Base-by-base conservation (phyloP, 2,888 invertebrate species). In the Limnephilus rhombicus region DNA sequence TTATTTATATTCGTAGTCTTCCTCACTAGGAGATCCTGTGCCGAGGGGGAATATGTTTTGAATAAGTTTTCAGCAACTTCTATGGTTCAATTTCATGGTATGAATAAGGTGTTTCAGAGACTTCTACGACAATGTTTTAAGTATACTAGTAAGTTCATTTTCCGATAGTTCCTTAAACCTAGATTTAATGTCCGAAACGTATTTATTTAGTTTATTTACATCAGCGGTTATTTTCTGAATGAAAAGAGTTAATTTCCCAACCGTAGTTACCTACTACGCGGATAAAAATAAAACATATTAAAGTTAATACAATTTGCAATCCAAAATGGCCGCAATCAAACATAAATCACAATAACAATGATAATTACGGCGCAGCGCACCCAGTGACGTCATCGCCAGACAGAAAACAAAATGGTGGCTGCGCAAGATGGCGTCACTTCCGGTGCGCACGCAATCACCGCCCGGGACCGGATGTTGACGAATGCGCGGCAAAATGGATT, bases 381-480 rank as follows among this genome's bases (percentile, higher is more conserved):
- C 87, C 31, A 53, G 49, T 93, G 92, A 93, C 93, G 93, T 93
- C 93, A 93, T 83, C 53, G 34, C 92, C 53, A 83, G 83, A 83
- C 83, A 24, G 53, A 53, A 53, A 85, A 92, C 93, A 93, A 93
- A 90, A 93, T 93, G 93, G 93, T 91, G 89, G 91, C 90, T 13
- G 82, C 92, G 83, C 91, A 93, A 93, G 89, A 93, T 93, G 93
- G 93, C 93, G 93, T 92, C 93, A 93, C 92, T 92, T 93, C 93
- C 93, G 92, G 90, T 91, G 93, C 90, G 91, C 87, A 68, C 68
- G 87, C 87, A 87, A 85, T 89, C 89, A 80, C 88, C 80, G 85
- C 92, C 90, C 90, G 90, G 83, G 89, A 85, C 80, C 89, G 86
- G 90, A 85, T 86, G 92, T 90, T 82, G 82, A 34, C 29, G 82